Evolutionary conservation across 2,888 invertebrate genomes (phyloP).

Genomic region (Heteromurus nitidus): DNA sequence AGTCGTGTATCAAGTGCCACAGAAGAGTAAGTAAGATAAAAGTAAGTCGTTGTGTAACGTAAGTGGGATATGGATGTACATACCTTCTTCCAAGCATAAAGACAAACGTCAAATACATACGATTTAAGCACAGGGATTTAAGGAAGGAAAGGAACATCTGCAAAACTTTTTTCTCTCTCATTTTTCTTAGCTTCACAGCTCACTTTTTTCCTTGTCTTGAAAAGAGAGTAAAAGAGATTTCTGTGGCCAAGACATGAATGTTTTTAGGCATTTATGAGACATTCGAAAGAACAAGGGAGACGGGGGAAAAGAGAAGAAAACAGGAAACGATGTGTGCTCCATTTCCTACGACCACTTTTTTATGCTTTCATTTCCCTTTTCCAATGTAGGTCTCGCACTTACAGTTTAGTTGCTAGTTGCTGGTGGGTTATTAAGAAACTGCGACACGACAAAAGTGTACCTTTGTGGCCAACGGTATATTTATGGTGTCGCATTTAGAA

Average conservation of each 20-base stretch:
- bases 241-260: conserved; percentile 42
- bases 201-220: neutral
- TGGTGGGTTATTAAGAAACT: conserved; percentile 41
- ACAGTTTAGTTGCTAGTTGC: neutral
- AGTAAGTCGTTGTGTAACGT: no score
- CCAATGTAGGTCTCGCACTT: neutral
- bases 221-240: conserved; percentile 37
- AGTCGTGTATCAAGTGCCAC: no score
- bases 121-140: conserved; percentile 40
- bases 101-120: neutral
- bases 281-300: conserved; percentile 15
- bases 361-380: conserved; percentile 13
- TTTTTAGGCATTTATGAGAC: conserved; percentile 38
- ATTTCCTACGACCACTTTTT: conserved; percentile 10
- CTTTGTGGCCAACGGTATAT: conserved; percentile 24
- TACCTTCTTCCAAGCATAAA: no score
- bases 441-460: conserved; percentile 39
- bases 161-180: conserved; percentile 35
- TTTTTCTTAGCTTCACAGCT: conserved; percentile 42
- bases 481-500: conserved; percentile 46
- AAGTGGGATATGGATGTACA: no score
- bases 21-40: neutral
- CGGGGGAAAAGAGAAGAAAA: neutral
- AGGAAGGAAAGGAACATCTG: conserved; percentile 42
- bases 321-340: conserved; percentile 1